These are phyloP conservation scores for Hypotaenidia philippensis DNA, from an alignment of 2,797 vertebrate genomes.

Conservation along the genomic window DNA sequence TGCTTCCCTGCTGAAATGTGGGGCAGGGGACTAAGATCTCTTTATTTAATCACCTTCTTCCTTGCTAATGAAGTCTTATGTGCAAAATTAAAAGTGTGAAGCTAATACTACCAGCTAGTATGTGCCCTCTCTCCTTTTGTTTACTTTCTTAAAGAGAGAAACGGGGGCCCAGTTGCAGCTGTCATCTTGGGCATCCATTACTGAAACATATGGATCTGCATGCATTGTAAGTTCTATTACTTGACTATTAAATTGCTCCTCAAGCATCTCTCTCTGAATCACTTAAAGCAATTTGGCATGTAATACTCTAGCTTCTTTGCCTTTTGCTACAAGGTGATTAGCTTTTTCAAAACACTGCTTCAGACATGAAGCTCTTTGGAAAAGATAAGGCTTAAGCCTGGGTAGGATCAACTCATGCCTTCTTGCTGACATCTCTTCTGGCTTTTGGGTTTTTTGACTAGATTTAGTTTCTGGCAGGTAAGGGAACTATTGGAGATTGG, in stretches of 20 bases:
- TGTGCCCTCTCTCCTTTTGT: not conserved
- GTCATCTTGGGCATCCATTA: not conserved
- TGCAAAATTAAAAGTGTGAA: not conserved
- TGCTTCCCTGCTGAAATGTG: accelerated
- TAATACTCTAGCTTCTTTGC: not conserved
- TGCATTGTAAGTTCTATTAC: not conserved
- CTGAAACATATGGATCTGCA: not conserved
- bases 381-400: not conserved
- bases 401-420: not conserved
- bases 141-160: not conserved
- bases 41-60: not conserved
- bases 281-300: not conserved
- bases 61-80: not conserved
- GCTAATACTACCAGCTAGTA: not conserved
- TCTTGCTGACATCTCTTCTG: not conserved
- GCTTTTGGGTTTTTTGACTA: not conserved
- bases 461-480: not conserved
- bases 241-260: not conserved
- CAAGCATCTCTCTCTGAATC: not conserved
- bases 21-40: not conserved
- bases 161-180: not conserved
- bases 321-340: not conserved
- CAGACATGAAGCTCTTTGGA: not conserved
- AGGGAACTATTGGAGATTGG: not conserved
- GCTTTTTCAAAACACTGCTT: not conserved